phyloP scores from a whole-genome alignment of 2,113 vertebrate genomes.

The Rhinichthys klamathensis region DNA sequence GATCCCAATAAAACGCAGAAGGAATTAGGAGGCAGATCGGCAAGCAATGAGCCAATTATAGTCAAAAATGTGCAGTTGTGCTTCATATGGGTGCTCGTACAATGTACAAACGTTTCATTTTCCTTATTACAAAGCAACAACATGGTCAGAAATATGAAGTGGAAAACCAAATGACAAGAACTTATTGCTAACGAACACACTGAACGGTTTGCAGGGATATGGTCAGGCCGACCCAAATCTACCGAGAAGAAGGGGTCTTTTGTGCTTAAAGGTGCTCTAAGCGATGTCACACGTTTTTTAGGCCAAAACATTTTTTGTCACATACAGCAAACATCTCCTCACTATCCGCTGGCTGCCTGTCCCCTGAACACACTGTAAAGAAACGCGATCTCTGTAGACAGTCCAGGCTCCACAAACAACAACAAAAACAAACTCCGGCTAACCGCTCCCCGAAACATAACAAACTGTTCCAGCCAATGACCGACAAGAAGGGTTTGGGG shows the following conservation, averaged over 20 bases:
- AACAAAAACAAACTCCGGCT: no score
- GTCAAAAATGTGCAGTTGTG: neutral
- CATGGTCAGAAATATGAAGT: neutral
- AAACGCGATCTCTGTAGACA: no score
- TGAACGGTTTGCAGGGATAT: neutral
- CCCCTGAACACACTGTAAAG: no score
- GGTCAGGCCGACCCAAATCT: neutral
- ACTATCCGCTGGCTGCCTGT: no score
- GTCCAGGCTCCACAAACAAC: no score
- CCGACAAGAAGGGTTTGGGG: no score
- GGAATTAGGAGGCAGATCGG: neutral
- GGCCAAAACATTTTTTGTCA: no score
- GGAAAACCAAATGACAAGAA: neutral
- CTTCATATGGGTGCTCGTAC: neutral
- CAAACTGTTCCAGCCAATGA: no score
- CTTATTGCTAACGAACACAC: neutral
- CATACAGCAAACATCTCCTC: no score
- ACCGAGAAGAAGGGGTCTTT: neutral
- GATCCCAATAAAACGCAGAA: neutral
- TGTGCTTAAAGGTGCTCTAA: no score
- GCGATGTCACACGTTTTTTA: no score
- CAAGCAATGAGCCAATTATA: neutral
- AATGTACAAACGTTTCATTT: neutral
- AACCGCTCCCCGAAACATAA: no score
- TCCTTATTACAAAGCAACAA: neutral